phyloP scores from a whole-genome alignment of 2,888 invertebrate genomes.

The Tanytarsus gracilentus region DNA sequence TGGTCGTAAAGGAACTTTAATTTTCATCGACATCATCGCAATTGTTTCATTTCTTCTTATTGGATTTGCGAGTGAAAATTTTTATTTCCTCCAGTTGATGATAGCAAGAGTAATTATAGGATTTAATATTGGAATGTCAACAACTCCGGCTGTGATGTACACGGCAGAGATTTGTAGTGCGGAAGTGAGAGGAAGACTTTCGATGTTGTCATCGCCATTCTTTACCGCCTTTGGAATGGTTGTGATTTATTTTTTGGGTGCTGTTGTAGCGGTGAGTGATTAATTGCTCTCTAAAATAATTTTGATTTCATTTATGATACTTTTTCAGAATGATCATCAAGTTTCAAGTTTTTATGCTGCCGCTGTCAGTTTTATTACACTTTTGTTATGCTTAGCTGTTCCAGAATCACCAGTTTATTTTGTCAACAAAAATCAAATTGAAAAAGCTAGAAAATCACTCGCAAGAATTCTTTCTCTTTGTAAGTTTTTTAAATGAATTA shows the following conservation, averaged over 20 bases:
- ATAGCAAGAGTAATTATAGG: conserved; percentile 14
- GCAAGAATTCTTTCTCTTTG: background rate
- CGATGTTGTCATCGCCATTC: conserved; percentile 11
- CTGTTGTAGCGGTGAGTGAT: conserved; percentile 7
- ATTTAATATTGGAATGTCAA: conserved; percentile 16
- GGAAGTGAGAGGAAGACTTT: conserved; percentile 3
- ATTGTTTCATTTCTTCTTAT: conserved; percentile 13
- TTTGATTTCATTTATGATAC: background rate
- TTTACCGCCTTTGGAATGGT: conserved; percentile 16
- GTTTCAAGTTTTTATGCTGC: conserved; percentile 4
- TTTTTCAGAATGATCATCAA: conserved; percentile 6
- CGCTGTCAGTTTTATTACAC: conserved; percentile 2
- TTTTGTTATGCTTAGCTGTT: background rate
- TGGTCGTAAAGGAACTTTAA: conserved; percentile 10
- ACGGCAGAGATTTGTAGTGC: conserved; percentile 10
- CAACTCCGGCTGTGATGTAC: conserved; percentile 17
- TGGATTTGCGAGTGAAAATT: conserved; percentile 12
- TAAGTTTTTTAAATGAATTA: background rate
- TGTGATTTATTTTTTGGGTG: conserved; percentile 15
- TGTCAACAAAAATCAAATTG: conserved; percentile 6
- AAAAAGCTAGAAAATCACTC: conserved; percentile 2
- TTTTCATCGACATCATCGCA: conserved; percentile 8
- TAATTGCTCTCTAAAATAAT: background rate
- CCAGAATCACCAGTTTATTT: conserved; percentile 22
- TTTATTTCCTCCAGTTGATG: conserved; percentile 18